These are phyloP conservation scores for Exaiptasia diaphana DNA, from an alignment of 64 coral and sea anemone genomes.

Conservation along the genomic window DNA sequence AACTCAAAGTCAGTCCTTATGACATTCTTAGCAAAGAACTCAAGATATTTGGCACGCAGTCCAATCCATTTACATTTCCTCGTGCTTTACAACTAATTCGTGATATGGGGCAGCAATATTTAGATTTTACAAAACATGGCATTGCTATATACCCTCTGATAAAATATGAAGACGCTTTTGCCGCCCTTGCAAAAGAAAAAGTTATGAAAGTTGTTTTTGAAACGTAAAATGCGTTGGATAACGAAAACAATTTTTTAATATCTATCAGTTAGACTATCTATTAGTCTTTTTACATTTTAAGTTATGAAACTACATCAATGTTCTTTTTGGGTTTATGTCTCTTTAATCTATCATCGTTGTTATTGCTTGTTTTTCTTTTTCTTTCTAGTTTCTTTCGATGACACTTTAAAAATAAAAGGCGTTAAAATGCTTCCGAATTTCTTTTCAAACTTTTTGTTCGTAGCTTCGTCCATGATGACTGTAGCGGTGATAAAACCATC, in stretches of 20 bases:
- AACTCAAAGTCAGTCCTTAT: constrained; percentile 69
- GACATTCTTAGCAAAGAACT: constrained; percentile 73
- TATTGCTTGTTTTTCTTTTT: too few species aligned
- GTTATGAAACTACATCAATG: too few species aligned
- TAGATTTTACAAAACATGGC: constrained; percentile 73
- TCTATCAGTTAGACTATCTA: too few species aligned
- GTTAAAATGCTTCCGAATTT: constrained; percentile 70
- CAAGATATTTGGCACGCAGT: constrained; percentile 54
- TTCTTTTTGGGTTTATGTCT: too few species aligned
- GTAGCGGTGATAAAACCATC: constrained; percentile 73
- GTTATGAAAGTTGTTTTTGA: constrained; percentile 79
- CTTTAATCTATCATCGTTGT: too few species aligned
- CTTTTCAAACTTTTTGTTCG: constrained; percentile 70
- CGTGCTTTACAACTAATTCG: constrained; percentile 70
- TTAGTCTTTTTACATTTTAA: too few species aligned
- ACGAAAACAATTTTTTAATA: too few species aligned
- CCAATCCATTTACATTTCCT: constrained; percentile 77
- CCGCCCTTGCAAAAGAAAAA: constrained; percentile 41
- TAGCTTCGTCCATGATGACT: constrained; percentile 88
- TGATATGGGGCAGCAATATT: constrained; percentile 66
- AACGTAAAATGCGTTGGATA: constrained; percentile 26
- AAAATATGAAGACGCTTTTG: constrained; percentile 69
- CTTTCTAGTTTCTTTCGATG: too few species aligned
- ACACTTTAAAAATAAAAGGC: background rate
- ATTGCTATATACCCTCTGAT: constrained; percentile 61